Evolutionary conservation across 1,140 invertebrate genomes (phyloP), one percentile per base, ranked within the genome.

Genomic region (Drosophila littoralis): DNA sequence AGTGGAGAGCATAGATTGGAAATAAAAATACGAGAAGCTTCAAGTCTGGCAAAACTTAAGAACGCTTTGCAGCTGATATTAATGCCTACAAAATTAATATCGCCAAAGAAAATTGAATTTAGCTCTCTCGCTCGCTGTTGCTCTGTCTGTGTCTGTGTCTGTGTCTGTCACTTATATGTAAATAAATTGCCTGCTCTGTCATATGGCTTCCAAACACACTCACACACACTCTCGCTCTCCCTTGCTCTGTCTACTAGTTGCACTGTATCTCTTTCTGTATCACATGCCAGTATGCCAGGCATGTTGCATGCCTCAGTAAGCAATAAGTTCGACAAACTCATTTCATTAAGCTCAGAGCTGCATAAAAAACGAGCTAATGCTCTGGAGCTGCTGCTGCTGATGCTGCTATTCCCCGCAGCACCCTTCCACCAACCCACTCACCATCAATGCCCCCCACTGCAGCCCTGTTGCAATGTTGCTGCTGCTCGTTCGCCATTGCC

Each of bases 321-420:
- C 83, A 88, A 88, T 88, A 88, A 89, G 83, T 88, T 88, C 80
- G 79, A 89, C 84, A 89, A 88, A 89, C 83, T 89, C 84, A 88
- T 89, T 88, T 89, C 83, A 88, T 89, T 88, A 88, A 88, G 84
- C 84, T 83, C 51, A 66, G 45, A 67, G 83, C 59, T 83, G 84
- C 79, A 83, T 83, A 88, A 79, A 86, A 79, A 77, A 70, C 72
- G 68, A 88, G 83, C 83, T 86, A 86, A 86, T 86, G 79, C 79
- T 79, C 71, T 78, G 58, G 65, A 42, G 12, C 52, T 32, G 8
- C 40, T 17, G 7, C 7, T 32, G 10, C 7, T 22, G 10, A 9
- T 5, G 13, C 17, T 1, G 7, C 42, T 35, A 10, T 13, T 42
- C 8, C 22, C 22, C 22, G 22, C 22, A 28, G 0, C 5, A 28